A percentile compares a stretch with the other conserved stretches of the same genome.
These are phyloP conservation scores for Mantis religiosa DNA, from an alignment of 2,888 invertebrate genomes.

Conservation along the genomic window DNA sequence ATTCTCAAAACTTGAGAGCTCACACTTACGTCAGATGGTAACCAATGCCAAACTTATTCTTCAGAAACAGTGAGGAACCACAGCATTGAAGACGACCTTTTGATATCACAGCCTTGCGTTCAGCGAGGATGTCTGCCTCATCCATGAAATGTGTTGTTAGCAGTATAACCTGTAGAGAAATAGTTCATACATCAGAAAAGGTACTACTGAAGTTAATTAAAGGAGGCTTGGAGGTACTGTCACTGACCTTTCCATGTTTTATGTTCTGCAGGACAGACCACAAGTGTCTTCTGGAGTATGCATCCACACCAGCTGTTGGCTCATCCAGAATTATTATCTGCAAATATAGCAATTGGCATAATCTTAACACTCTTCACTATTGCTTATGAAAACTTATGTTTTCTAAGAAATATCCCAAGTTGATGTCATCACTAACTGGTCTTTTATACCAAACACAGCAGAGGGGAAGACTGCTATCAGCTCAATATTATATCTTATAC, in stretches of 20 bases:
- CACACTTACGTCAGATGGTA: slow-evolving; percentile 54
- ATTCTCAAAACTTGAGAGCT: slow-evolving; percentile 54
- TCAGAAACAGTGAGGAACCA: slow-evolving; percentile 79
- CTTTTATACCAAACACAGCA: no score
- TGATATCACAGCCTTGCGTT: slow-evolving; percentile 82
- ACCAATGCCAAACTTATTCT: slow-evolving; percentile 83
- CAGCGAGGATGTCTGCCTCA: slow-evolving; percentile 82
- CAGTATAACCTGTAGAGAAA: slow-evolving; percentile 49
- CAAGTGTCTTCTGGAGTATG: slow-evolving; percentile 74
- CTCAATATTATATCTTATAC: no score
- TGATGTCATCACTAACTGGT: no score
- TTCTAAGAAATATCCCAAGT: no score
- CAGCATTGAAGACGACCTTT: slow-evolving; percentile 76
- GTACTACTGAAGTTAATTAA: no score
- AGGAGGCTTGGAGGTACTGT: no score
- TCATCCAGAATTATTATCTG: slow-evolving; percentile 82
- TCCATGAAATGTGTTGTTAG: slow-evolving; percentile 88
- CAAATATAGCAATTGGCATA: slow-evolving; percentile 24
- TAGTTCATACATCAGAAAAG: not conserved
- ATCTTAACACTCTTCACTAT: not conserved
- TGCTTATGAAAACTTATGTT: no score
- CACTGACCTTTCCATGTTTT: slow-evolving; percentile 61
- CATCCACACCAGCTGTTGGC: slow-evolving; percentile 83
- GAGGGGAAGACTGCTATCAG: no score
- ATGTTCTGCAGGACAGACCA: slow-evolving; percentile 76